phyloP scores from a whole-genome alignment of 2,797 vertebrate species.

The Spondyliosoma cantharus region DNA sequence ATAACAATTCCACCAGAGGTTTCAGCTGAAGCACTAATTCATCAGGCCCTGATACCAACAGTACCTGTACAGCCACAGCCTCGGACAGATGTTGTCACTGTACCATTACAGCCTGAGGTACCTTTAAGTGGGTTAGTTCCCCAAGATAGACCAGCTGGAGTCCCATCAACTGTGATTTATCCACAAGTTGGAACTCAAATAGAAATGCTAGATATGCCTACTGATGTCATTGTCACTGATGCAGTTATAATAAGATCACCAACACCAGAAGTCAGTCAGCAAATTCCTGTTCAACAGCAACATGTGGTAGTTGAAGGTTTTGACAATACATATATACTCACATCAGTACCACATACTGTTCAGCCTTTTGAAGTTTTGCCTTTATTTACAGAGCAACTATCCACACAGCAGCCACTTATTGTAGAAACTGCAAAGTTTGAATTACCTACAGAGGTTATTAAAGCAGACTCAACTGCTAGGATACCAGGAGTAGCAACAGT shows the following conservation, averaged over 20 bases:
- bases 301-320: conserved; percentile 38
- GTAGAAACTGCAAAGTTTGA: conserved; percentile 31
- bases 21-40: conserved; percentile 35
- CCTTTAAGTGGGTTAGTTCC: conserved; percentile 22
- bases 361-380: conserved; percentile 37
- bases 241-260: conserved; percentile 25
- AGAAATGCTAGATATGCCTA: conserved; percentile 41
- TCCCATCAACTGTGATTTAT: conserved; percentile 24
- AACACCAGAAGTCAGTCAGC: conserved; percentile 31
- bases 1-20: conserved; percentile 24
- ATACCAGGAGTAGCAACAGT: conserved; percentile 54
- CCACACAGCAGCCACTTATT: conserved; percentile 34
- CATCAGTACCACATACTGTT: conserved; percentile 37
- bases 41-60: conserved; percentile 40
- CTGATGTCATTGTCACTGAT: conserved; percentile 40
- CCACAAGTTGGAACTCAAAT: conserved; percentile 43
- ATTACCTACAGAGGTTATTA: conserved; percentile 47
- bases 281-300: conserved; percentile 48
- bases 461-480: conserved; percentile 41
- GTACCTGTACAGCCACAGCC: conserved; percentile 45
- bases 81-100: conserved; percentile 48
- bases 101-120: conserved; percentile 40
- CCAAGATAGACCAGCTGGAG: conserved; percentile 37
- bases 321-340: conserved; percentile 11
- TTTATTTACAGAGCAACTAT: conserved; percentile 37